phyloP scores from a whole-genome alignment of 1,140 invertebrate genomes.

The Lordiphosa stackelbergi region DNA sequence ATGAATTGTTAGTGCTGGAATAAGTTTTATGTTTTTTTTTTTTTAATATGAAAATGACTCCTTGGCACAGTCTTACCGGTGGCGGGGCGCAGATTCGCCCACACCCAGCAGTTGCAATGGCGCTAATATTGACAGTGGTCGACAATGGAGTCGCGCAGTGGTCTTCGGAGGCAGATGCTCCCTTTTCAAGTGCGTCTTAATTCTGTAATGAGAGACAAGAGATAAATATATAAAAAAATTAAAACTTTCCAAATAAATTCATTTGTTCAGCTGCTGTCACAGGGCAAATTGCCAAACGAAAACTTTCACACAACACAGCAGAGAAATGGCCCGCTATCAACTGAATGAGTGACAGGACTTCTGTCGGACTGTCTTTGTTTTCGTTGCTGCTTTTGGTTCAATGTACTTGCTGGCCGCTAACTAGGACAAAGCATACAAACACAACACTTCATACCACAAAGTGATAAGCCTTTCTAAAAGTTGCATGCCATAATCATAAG shows the following conservation, averaged over 20 bases:
- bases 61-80: slow-evolving; percentile 68
- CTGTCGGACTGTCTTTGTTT: slow-evolving; percentile 20
- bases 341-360: slow-evolving; percentile 14
- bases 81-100: slow-evolving; percentile 78
- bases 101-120: slow-evolving; percentile 77
- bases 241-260: slow-evolving; percentile 27
- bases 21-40: neutral
- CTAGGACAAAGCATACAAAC: slow-evolving; percentile 46
- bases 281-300: slow-evolving; percentile 12
- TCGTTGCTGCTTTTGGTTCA: slow-evolving; percentile 52
- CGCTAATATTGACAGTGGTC: slow-evolving; percentile 76
- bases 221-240: slow-evolving; percentile 7
- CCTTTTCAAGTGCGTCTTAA: neutral
- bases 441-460: slow-evolving; percentile 1
- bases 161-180: slow-evolving; percentile 26
- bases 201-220: slow-evolving; percentile 30
- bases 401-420: slow-evolving; percentile 60
- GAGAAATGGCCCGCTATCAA: slow-evolving; percentile 4
- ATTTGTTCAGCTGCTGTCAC: slow-evolving; percentile 8
- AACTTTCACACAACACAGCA: slow-evolving; percentile 1
- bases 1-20: slow-evolving; percentile 4
- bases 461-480: too few species aligned
- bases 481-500: too few species aligned
- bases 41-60: neutral
- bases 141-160: slow-evolving; percentile 60